Percentiles rank a stretch among this genome's conserved stretches.
These are phyloP conservation scores for Willisornis vidua DNA, from an alignment of 2,113 vertebrate genomes.

Conservation along the genomic window DNA sequence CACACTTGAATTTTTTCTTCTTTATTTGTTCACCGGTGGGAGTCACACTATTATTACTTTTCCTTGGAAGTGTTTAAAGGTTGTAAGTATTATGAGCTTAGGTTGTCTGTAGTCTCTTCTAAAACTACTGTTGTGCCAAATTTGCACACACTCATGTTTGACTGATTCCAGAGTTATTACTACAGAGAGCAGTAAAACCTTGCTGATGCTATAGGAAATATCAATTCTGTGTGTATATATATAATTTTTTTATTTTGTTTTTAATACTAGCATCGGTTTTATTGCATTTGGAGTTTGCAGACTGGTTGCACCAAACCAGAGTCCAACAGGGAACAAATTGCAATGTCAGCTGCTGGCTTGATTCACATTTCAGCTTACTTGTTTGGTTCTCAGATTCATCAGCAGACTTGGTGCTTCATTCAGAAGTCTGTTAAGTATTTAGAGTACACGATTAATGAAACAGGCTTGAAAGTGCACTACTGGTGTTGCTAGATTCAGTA, in stretches of 20 bases:
- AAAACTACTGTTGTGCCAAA: slow-evolving; percentile 1
- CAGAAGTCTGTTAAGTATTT: not conserved
- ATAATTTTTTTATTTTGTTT: not conserved
- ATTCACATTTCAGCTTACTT: not conserved
- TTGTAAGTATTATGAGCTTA: slow-evolving; percentile 9
- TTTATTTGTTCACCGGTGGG: slow-evolving; percentile 3
- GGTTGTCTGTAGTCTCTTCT: not conserved
- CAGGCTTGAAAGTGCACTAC: not conserved
- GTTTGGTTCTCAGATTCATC: not conserved
- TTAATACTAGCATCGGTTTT: not conserved
- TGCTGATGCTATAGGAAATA: not conserved
- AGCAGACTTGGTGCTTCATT: not conserved
- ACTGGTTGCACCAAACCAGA: not conserved
- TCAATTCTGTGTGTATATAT: not conserved
- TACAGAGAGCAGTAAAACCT: slow-evolving; percentile 14
- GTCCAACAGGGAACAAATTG: slow-evolving; percentile 2
- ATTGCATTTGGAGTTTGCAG: not conserved
- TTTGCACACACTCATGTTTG: not conserved
- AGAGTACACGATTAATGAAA: not conserved
- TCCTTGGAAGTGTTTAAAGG: slow-evolving; percentile 13
- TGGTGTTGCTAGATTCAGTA: not conserved
- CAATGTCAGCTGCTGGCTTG: not conserved
- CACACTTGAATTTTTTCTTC: not conserved
- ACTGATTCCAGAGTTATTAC: slow-evolving; percentile 4
- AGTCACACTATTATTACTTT: slow-evolving; percentile 45